Conservation (phyloP, 2,797 vertebrate species). For the Podarcis siculus region DNA sequence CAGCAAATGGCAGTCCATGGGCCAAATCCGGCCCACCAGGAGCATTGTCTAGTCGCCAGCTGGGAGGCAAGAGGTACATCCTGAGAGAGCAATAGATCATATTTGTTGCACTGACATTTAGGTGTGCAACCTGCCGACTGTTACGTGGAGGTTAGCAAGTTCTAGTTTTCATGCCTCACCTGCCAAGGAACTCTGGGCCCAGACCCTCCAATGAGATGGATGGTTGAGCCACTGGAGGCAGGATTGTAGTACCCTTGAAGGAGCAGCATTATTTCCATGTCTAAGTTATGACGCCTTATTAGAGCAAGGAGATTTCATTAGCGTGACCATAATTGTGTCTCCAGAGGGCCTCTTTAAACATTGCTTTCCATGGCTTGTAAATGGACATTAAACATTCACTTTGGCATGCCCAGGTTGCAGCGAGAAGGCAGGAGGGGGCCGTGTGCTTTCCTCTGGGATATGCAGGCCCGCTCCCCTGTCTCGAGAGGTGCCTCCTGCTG, state of each 20-base stretch:
- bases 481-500: not conserved
- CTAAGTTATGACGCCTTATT: not conserved
- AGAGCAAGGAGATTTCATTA: not conserved
- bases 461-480: not conserved
- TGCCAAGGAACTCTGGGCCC: not conserved
- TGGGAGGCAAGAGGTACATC: not conserved
- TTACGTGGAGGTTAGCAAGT: too few relatives aligned
- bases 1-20: too few relatives aligned
- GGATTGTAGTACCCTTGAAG: not conserved
- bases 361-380: not conserved
- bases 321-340: not conserved
- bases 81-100: not conserved
- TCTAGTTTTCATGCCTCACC: not conserved
- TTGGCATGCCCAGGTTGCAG: not conserved
- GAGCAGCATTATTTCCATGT: fast-evolving
- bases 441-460: not conserved
- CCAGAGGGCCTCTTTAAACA: fast-evolving
- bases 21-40: not conserved
- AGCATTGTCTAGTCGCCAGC: not conserved
- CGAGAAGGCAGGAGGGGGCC: not conserved
- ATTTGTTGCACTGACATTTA: not conserved
- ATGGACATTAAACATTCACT: not conserved
- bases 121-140: too few relatives aligned
- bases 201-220: not conserved
- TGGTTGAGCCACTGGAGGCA: not conserved